Base-by-base conservation (phyloP, 2,888 invertebrate species). In the Petrolisthes manimaculis region DNA sequence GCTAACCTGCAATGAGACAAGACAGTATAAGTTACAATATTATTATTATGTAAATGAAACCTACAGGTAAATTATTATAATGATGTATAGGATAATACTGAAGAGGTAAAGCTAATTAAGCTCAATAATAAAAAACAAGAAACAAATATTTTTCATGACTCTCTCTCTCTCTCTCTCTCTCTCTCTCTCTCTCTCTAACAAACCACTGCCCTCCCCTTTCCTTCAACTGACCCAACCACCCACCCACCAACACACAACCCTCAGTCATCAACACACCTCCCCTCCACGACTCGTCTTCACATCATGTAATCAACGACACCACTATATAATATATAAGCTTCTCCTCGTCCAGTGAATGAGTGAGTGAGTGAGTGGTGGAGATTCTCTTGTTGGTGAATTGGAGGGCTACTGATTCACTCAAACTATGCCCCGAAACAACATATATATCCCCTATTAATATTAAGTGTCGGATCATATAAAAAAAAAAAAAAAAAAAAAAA, bases 1-100 rank as follows among this genome's bases (percentile, higher is more conserved):
- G 87, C 87, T 87, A 80, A 87, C 87, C 87, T 87, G 87, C 18
- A 75, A 81, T n/a, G 71, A 18, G 71, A 61, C 61, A 61, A 61
- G 18, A 61, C 18, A 18, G 9, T 14, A 14, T 61, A 61, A 61
- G 12, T 61, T 61, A 9, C 61, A 61, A 61, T 61, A 74, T 74
- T 18, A 74, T n/a, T 74, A 61, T 74, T 9, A 74, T 9, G 74
- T 1, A 9, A 24, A 1, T 74, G 74, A 74, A 2, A 24, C 9
- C 0, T 18, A 74, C 21, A 74, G 74, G 2, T 37, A 37, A 37
- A 37, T 37, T 37, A 37, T 37, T 37, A 37, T 37, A 37, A 37
- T 37, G 37, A 37, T 37, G 37, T 2, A 37, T 37, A 37, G 0
- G 37, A 37, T 37, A 2, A 37, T 37, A 37, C 37, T 37, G 37